Percentiles rank a stretch among this genome's conserved stretches.
Evolutionary conservation across 2,113 vertebrate species (phyloP).

Genomic region (Carollia perspicillata): DNA sequence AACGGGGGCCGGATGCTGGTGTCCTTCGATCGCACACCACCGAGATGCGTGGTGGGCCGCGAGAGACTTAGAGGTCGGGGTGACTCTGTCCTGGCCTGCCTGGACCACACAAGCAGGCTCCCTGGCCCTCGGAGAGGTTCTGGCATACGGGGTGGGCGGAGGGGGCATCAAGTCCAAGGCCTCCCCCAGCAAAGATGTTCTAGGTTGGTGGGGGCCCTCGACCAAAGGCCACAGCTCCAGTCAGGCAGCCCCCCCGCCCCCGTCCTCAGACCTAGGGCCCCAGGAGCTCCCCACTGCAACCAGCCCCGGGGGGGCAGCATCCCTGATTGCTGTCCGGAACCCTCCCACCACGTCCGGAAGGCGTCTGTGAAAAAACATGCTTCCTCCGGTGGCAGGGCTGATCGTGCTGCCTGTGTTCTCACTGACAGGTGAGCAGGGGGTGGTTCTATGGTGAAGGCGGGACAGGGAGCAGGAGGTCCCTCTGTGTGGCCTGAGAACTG

Average conservation of each 20-base stretch:
- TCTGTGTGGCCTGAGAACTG: neutral
- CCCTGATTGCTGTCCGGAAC: neutral
- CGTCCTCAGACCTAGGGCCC: neutral
- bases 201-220: neutral
- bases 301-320: neutral
- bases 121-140: neutral
- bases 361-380: neutral
- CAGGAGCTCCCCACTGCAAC: neutral
- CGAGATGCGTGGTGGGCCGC: neutral
- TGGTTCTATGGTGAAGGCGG: neutral
- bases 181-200: neutral
- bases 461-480: neutral
- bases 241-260: neutral
- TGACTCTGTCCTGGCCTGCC: neutral
- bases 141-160: too few relatives aligned
- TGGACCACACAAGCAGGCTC: fast-evolving
- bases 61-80: neutral
- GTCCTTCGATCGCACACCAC: neutral
- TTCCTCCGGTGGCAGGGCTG: neutral
- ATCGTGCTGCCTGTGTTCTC: neutral
- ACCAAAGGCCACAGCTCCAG: neutral
- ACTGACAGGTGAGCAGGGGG: neutral
- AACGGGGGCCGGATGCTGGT: neutral
- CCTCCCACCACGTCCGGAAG: neutral
- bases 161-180: neutral